These are phyloP conservation scores for Cremastobaeus sp. DNA, from an alignment of 2,888 invertebrate genomes.

Conservation along the genomic window DNA sequence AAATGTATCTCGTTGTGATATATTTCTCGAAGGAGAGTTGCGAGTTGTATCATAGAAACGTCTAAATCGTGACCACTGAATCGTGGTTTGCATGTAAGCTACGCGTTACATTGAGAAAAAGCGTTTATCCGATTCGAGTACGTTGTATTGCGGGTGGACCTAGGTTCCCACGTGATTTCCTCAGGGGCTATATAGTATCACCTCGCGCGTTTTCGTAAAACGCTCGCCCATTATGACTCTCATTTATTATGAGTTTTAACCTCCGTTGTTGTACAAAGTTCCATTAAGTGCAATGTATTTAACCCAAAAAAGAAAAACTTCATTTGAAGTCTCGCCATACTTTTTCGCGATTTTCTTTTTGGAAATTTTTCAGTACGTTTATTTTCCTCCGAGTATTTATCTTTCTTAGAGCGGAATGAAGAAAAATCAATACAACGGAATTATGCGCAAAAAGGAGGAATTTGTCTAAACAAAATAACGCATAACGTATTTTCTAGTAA, in stretches of 20 bases:
- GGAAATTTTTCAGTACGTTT: not conserved
- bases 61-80: conserved; percentile 56
- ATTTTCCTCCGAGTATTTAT: too few species aligned
- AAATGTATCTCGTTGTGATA: conserved; percentile 44
- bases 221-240: conserved; percentile 52
- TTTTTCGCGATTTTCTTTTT: conserved; percentile 6
- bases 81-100: conserved; percentile 60
- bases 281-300: conserved; percentile 37
- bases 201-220: conserved; percentile 57
- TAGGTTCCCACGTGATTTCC: conserved; percentile 53
- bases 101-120: conserved; percentile 57
- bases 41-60: conserved; percentile 55
- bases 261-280: conserved; percentile 39
- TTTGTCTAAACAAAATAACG: too few species aligned
- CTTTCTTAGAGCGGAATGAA: too few species aligned
- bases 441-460: too few species aligned
- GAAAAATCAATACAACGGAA: too few species aligned
- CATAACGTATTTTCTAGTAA: too few species aligned
- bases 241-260: conserved; percentile 49
- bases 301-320: conserved; percentile 17
- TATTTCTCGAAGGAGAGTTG: conserved; percentile 50
- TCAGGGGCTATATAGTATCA: conserved; percentile 57
- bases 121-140: conserved; percentile 52
- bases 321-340: conserved; percentile 9
- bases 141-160: conserved; percentile 47